phyloP scores from a whole-genome alignment of 23 tunicate genomes.

The Pegea sp. region DNA sequence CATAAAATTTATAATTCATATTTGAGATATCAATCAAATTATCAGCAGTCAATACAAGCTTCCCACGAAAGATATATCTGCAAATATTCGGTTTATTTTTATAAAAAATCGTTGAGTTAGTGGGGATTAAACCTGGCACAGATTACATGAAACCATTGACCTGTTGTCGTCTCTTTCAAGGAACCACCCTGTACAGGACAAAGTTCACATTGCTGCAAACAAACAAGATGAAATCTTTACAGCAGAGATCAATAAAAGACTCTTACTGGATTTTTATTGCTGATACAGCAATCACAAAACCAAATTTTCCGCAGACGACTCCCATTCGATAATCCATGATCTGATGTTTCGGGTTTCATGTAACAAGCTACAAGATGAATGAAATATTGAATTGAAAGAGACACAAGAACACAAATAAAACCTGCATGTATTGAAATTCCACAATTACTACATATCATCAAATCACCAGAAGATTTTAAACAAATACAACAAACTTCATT shows the following conservation, averaged over 20 bases:
- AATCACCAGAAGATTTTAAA: slow-evolving; percentile 6
- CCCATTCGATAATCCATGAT: too few species aligned
- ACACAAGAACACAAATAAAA: too few species aligned
- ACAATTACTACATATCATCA: slow-evolving; percentile 23
- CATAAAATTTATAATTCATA: slow-evolving; percentile 25
- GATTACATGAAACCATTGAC: slow-evolving; percentile 70
- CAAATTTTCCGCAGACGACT: too few species aligned
- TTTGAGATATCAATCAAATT: slow-evolving; percentile 10
- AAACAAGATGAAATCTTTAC: not conserved
- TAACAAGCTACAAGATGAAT: too few species aligned
- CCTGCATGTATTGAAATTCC: slow-evolving; percentile 54
- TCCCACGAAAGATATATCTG: slow-evolving; percentile 40
- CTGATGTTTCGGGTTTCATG: too few species aligned
- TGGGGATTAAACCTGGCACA: slow-evolving; percentile 49
- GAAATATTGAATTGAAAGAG: too few species aligned
- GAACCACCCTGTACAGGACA: slow-evolving; percentile 47
- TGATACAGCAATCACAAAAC: slow-evolving; percentile 50
- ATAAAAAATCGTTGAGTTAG: not conserved
- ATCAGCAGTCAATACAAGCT: slow-evolving; percentile 4
- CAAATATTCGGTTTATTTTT: not conserved
- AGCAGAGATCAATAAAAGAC: not conserved
- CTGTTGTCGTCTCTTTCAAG: slow-evolving; percentile 40
- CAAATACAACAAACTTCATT: slow-evolving; percentile 40
- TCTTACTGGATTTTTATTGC: slow-evolving; percentile 7
- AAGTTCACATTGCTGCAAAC: slow-evolving; percentile 28